Evolutionary conservation across 2,888 invertebrate species (phyloP).

Genomic region (Platypus cylindrus): DNA sequence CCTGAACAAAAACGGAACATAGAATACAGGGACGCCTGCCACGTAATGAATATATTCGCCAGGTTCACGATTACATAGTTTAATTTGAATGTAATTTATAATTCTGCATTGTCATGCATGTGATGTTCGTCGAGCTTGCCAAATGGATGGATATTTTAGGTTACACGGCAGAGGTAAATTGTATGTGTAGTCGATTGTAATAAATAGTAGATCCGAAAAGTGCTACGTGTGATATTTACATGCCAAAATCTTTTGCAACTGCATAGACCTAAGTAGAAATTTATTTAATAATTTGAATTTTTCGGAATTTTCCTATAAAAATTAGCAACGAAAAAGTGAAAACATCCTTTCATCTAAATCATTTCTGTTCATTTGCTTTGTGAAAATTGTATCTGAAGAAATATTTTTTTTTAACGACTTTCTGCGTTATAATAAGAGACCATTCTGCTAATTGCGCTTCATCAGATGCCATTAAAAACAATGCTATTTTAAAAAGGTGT

Average conservation of each 20-base stretch:
- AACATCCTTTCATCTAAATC: constrained; percentile 2
- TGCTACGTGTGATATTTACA: too few species aligned
- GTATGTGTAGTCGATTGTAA: constrained; percentile 20
- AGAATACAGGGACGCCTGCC: constrained; percentile 19
- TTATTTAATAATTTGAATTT: too few species aligned
- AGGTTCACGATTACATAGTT: constrained; percentile 39
- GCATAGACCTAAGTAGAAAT: too few species aligned
- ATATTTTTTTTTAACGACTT: constrained; percentile 11
- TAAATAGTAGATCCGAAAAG: constrained; percentile 22
- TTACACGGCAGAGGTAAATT: constrained; percentile 24
- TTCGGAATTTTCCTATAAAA: too few species aligned
- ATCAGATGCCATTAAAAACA: constrained; percentile 11
- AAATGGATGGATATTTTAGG: constrained; percentile 31
- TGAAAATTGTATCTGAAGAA: constrained; percentile 6
- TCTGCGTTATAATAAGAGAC: constrained; percentile 10
- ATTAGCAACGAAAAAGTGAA: too few species aligned
- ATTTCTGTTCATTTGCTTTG: constrained; percentile 4
- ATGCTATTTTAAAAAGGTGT: constrained; percentile 10
- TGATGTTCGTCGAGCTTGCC: constrained; percentile 34
- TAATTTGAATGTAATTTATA: constrained; percentile 40
- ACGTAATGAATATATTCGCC: constrained; percentile 35
- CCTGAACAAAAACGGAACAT: constrained; percentile 12
- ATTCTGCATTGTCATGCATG: constrained; percentile 38
- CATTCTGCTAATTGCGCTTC: constrained; percentile 9
- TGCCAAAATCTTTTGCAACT: too few species aligned